Base-by-base conservation (phyloP, 23 tunicate genomes). In the Styela clava region DNA sequence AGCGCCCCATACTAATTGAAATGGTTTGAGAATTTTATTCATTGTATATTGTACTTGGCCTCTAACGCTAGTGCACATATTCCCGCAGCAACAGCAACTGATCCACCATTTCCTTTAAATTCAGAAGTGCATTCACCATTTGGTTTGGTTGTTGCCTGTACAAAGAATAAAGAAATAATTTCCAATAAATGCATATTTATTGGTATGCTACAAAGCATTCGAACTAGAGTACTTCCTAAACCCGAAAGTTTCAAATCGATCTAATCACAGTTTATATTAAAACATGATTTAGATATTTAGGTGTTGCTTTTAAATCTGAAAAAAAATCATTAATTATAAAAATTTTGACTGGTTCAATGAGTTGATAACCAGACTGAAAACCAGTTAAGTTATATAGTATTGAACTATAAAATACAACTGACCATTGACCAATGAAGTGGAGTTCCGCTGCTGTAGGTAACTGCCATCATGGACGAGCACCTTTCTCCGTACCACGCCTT, bases 401-500 rank as follows among this genome's bases (percentile, higher is more conserved):
- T n/a, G n/a, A n/a, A n/a, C n/a, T n/a, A n/a, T n/a, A n/a, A n/a
- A n/a, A n/a, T 5, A 16, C 71, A 3, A 65, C 71, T 65, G 7
- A 65, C 71, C 30, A 65, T 65, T 5, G 30, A 7, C 71, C 31
- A 65, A 25, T 65, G 30, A 26, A 26, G 9, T 3, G 30, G 31
- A 3, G 30, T 16, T 16, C 71, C 71, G 16, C 16, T 65, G 31
- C 71, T 28, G 71, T 65, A 65, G 7, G 71, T 28, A 16, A 26
- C 31, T 5, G 71, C 71, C 16, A 65, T 3, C 31, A 28, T 65
- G 16, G 71, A 65, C 9, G 71, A 9, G 16, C 71, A 65, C 30
- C 31, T 25, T 28, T 65, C 71, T 65, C 71, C 71, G 16, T 65
- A 65, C 71, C 16, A 65, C 7, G 71, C 71, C 16, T 28, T 65